phyloP scores from a whole-genome alignment of 2,113 vertebrate genomes.

The Nycticebus coucang region DNA sequence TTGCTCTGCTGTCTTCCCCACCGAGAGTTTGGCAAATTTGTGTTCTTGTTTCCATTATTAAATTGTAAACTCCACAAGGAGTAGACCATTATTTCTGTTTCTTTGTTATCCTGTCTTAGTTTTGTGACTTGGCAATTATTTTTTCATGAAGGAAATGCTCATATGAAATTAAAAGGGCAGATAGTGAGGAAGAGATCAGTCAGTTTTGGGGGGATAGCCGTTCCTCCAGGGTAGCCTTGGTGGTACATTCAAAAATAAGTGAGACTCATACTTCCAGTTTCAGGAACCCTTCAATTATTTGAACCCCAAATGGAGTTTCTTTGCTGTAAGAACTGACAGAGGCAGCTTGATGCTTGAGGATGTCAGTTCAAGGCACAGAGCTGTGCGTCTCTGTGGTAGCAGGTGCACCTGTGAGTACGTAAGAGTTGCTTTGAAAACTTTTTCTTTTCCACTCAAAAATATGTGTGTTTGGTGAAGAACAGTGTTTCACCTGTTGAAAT shows the following conservation, averaged over 20 bases:
- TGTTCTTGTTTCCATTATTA: background rate
- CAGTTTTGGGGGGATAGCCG: rapidly evolving
- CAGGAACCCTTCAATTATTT: background rate
- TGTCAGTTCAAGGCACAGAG: background rate
- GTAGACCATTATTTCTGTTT: background rate
- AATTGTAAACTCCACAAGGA: background rate
- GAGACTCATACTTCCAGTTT: background rate
- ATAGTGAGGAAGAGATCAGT: rapidly evolving
- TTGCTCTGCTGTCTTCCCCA: background rate
- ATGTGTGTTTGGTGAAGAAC: background rate
- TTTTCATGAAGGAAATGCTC: background rate
- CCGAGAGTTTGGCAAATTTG: background rate
- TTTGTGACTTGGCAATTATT: background rate
- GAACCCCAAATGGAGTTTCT: background rate
- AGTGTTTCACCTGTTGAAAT: background rate
- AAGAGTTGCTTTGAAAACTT: background rate
- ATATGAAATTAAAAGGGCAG: rapidly evolving
- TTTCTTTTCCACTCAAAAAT: background rate
- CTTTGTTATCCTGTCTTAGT: background rate
- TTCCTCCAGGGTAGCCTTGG: rapidly evolving
- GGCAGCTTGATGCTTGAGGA: background rate
- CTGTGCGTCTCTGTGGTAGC: background rate
- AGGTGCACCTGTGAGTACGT: background rate
- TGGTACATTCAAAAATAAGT: background rate
- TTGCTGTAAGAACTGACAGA: background rate